A percentile compares a stretch with the other conserved stretches of the same genome.
Evolutionary conservation across 2,888 invertebrate genomes (phyloP).

Genomic region (Tanypteryx hageni): DNA sequence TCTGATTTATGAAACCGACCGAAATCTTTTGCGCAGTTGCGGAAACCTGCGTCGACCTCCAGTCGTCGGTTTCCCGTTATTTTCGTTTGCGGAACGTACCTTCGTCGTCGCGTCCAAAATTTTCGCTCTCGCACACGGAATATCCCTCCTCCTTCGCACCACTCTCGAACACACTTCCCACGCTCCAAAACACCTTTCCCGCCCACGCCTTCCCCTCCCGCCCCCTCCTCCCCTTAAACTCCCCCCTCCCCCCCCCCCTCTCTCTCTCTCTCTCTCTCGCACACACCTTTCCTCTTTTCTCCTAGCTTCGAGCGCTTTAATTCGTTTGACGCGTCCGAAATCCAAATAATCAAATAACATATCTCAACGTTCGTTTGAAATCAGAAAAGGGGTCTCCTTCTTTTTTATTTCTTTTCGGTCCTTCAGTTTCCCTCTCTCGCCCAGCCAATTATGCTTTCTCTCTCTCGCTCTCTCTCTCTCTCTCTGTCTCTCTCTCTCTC

Average conservation of each 20-base stretch:
- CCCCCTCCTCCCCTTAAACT: not conserved
- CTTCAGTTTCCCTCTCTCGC: not conserved
- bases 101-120: too few relatives aligned
- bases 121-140: too few relatives aligned
- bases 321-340: not conserved
- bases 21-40: too few relatives aligned
- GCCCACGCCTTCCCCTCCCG: not conserved
- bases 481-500: too few relatives aligned
- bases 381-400: not conserved
- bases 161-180: not conserved
- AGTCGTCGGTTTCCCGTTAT: too few relatives aligned
- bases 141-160: too few relatives aligned
- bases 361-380: not conserved
- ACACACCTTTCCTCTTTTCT: not conserved
- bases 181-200: not conserved
- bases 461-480: not conserved
- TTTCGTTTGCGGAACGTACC: too few relatives aligned
- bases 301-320: not conserved
- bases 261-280: too few relatives aligned
- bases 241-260: too few relatives aligned
- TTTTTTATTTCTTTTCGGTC: not conserved
- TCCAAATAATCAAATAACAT: not conserved
- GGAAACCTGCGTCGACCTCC: too few relatives aligned
- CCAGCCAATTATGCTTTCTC: not conserved
- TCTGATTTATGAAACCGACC: too few relatives aligned